These are phyloP conservation scores for Oreochromis aureus DNA, from an alignment of 2,113 vertebrate species.

Conservation along the genomic window DNA sequence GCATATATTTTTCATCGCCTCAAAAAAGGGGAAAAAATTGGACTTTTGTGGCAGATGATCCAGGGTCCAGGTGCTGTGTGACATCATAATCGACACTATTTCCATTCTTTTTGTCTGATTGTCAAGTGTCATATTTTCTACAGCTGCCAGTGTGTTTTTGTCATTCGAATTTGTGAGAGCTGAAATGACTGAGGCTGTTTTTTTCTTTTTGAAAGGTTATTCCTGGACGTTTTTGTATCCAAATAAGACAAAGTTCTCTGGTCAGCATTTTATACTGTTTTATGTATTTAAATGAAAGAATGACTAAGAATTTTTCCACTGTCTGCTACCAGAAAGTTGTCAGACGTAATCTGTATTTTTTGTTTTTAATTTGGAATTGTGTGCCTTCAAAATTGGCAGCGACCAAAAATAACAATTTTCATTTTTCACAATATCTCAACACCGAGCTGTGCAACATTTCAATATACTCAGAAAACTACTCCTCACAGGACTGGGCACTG, in stretches of 20 bases:
- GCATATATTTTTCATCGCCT: background rate
- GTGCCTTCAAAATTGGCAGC: background rate
- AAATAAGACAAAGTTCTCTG: background rate
- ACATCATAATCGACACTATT: background rate
- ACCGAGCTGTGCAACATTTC: background rate
- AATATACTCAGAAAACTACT: background rate
- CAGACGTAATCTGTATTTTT: background rate
- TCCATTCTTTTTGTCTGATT: background rate
- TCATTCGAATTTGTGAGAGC: fast-evolving
- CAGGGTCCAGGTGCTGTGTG: background rate
- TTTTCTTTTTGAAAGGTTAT: background rate
- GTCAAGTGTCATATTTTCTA: background rate
- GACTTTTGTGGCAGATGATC: background rate
- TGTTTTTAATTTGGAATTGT: background rate
- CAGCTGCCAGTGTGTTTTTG: background rate
- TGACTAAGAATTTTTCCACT: background rate
- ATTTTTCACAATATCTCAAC: background rate
- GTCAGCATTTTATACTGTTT: background rate
- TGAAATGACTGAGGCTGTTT: background rate
- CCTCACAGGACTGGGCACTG: background rate
- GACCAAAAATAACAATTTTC: background rate
- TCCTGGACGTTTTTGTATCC: background rate
- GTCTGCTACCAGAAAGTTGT: background rate
- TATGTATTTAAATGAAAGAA: background rate
- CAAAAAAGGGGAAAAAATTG: background rate